A percentile compares a stretch with the other conserved stretches of the same genome.
Evolutionary conservation across 1,140 invertebrate genomes (phyloP).

Genomic region (Drosophila paulistorum): DNA sequence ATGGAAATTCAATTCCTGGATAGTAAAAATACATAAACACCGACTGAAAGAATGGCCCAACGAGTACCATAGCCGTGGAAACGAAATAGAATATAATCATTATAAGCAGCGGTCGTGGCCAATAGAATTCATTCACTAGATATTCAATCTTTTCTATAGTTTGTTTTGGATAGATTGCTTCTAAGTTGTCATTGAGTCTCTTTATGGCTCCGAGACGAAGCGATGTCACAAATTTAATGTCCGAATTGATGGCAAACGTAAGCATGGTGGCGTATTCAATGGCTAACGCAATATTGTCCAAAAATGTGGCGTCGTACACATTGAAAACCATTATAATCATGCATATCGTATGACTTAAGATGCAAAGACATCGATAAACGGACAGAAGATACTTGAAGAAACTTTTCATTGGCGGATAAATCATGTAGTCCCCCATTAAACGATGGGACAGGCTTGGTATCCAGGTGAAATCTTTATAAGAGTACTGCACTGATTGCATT

Average conservation of each 20-base stretch:
- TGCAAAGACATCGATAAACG: too few species aligned
- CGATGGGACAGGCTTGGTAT: constrained; percentile 27
- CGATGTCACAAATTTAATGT: constrained; percentile 7
- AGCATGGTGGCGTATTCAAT: too few species aligned
- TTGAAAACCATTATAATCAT: too few species aligned
- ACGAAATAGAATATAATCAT: constrained; percentile 7
- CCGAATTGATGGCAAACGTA: background rate
- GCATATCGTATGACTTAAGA: too few species aligned
- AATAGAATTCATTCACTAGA: constrained; percentile 49
- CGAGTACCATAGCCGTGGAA: constrained; percentile 26
- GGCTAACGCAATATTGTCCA: too few species aligned
- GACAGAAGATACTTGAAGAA: too few species aligned
- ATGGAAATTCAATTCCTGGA: constrained; percentile 22
- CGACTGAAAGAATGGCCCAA: constrained; percentile 38
- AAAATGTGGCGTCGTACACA: too few species aligned
- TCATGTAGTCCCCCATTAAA: constrained; percentile 44
- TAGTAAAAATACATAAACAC: background rate
- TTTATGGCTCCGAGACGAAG: constrained; percentile 24
- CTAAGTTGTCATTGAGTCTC: constrained; percentile 31
- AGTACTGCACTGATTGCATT: constrained; percentile 33
- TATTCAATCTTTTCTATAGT: constrained; percentile 12
- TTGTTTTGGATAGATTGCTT: constrained; percentile 33
- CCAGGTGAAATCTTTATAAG: constrained; percentile 47
- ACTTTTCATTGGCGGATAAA: background rate
- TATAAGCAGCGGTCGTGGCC: too few species aligned